Base-by-base conservation (phyloP, 2,888 invertebrate genomes). In the Drosophila fulvimacula region DNA sequence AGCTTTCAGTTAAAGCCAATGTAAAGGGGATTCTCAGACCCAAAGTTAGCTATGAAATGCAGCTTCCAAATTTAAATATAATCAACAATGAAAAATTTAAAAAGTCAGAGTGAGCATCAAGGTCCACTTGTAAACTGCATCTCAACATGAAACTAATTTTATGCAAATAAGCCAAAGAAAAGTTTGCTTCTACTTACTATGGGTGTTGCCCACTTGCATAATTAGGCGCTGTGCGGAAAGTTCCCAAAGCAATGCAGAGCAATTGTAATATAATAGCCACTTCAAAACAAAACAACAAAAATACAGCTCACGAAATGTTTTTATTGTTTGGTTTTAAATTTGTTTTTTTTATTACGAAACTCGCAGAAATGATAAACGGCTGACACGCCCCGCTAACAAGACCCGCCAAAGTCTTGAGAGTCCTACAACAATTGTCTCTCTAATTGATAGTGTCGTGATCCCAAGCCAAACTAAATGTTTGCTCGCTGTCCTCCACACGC, bases 381-480 rank as follows among this genome's bases (percentile, higher is more conserved):
- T 71, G 78, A 73, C 83, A 85, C 88, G 83, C 83, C 83, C 85
- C 70, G 68, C 72, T 73, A 82, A 82, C 88, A 66, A 82, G 81
- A 48, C 75, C 64, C 67, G 70, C 46, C 62, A 69, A 27, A 67
- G 74, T 68, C 69, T 66, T 62, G 77, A 36, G 71, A 79, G 73
- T 66, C 69, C 78, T 78, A 81, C 38, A 87, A 78, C 87, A 83
- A 84, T 81, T 85, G 82, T 85, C 86, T 85, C 81, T 88, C 66
- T 78, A 84, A 84, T 85, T 84, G 84, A 84, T 88, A 85, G 85
- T 88, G 88, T 88, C 84, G 85, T 84, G 84, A 88, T 88, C 77
- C 38, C 52, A 63, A 42, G 39, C 38, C 59, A n/a, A 66, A 60
- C 65, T 51, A 73, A 77, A 74, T 75, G 58, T 70, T 66, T 64